A percentile compares a stretch with the other conserved stretches of the same genome.
Evolutionary conservation across 2,113 vertebrate species (phyloP).

Genomic region (Condylura cristata): DNA sequence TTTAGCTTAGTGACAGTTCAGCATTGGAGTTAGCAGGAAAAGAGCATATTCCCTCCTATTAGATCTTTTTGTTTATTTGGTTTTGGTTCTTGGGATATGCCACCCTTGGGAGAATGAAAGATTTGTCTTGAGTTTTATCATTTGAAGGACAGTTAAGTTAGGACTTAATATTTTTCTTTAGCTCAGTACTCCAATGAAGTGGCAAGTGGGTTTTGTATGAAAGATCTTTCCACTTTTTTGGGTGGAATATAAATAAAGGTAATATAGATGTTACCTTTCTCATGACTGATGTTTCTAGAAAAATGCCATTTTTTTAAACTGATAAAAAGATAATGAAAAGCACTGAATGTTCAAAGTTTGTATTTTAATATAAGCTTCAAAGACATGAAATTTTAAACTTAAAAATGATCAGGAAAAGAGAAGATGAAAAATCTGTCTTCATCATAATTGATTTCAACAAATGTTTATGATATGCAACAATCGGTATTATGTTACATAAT

Average conservation of each 20-base stretch:
- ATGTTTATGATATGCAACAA: not conserved
- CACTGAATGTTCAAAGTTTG: not conserved
- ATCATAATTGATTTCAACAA: slow-evolving; percentile 58
- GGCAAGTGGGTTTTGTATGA: slow-evolving; percentile 39
- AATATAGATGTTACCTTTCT: not conserved
- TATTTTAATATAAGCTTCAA: slow-evolving; percentile 47
- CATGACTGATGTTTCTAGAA: slow-evolving; percentile 37
- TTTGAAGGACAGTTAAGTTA: not conserved
- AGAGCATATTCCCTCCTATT: not conserved
- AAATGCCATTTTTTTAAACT: slow-evolving; percentile 66
- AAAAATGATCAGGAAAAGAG: slow-evolving; percentile 59
- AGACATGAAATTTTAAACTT: slow-evolving; percentile 62
- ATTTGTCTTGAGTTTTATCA: not conserved
- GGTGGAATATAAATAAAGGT: not conserved
- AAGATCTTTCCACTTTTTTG: slow-evolving; percentile 31
- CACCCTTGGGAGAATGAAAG: not conserved
- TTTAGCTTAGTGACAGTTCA: not conserved
- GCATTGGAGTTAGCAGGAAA: not conserved
- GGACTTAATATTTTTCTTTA: not conserved
- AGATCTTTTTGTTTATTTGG: not conserved
- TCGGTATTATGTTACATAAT: not conserved
- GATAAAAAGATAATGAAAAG: not conserved
- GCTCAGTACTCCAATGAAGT: not conserved
- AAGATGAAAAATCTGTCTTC: slow-evolving; percentile 45
- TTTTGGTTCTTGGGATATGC: not conserved